Conservation (phyloP, 2,113 vertebrate species). For the Nansenia antarctica region DNA sequence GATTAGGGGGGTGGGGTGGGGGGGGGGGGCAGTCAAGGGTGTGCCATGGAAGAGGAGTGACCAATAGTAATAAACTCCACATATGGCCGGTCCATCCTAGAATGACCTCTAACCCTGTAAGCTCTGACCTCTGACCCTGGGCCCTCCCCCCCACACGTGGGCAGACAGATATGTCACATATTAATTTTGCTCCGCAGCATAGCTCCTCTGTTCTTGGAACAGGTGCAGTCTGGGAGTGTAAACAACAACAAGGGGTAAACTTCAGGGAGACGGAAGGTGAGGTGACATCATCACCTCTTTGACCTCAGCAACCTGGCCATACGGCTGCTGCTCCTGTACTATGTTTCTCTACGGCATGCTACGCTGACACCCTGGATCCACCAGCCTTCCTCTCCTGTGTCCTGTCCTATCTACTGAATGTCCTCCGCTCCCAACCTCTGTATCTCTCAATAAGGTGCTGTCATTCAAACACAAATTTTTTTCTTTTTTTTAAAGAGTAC, state of each 20-base stretch:
- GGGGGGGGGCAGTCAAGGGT: background rate
- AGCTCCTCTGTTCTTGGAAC: conserved; percentile 74
- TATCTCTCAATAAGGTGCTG: conserved; percentile 72
- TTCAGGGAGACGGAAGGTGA: conserved; percentile 56
- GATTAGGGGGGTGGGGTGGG: background rate
- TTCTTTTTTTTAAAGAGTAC: conserved; percentile 65
- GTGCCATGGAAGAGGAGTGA: background rate
- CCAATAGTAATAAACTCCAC: background rate
- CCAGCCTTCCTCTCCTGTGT: conserved; percentile 17
- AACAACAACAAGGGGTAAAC: conserved; percentile 74
- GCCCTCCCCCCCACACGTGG: conserved; percentile 31
- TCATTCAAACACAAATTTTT: conserved; percentile 74
- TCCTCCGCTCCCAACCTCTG: conserved; percentile 33
- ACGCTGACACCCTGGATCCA: conserved; percentile 6
- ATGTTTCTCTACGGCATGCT: background rate
- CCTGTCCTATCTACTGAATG: conserved; percentile 31
- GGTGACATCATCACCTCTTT: conserved; percentile 31
- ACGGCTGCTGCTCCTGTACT: too few relatives aligned
- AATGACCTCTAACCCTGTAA: conserved; percentile 28
- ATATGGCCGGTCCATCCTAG: background rate
- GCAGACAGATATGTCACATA: conserved; percentile 74
- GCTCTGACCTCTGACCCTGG: conserved; percentile 10
- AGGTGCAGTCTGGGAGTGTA: conserved; percentile 75
- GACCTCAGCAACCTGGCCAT: conserved; percentile 62
- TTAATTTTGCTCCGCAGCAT: conserved; percentile 77